A percentile compares a stretch with the other conserved stretches of the same genome.
phyloP scores from a whole-genome alignment of 2,797 vertebrate genomes.

The Malurus splendens region DNA sequence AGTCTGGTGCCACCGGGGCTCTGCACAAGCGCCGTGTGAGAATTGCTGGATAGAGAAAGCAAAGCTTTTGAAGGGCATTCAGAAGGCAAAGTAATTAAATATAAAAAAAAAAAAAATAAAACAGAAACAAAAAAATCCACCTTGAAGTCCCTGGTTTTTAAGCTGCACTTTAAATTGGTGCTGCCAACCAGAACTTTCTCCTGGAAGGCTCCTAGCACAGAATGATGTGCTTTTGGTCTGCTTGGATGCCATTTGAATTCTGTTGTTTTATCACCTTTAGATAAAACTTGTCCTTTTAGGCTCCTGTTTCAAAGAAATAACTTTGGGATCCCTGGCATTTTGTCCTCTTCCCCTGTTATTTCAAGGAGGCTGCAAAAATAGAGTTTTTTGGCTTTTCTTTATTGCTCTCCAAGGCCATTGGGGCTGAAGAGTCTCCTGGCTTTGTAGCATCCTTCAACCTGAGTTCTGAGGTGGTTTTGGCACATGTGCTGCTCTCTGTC shows the following conservation, averaged over 20 bases:
- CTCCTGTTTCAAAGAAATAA: neutral
- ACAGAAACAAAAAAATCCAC: neutral
- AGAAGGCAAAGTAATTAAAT: neutral
- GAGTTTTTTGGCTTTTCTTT: neutral
- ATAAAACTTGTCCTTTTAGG: neutral
- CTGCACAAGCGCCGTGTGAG: neutral
- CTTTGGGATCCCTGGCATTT: neutral
- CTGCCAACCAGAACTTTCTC: neutral
- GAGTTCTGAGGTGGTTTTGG: neutral
- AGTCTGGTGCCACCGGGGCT: neutral
- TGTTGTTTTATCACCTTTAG: neutral
- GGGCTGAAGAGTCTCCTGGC: neutral
- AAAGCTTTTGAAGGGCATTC: neutral
- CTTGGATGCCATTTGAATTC: neutral
- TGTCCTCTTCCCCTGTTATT: neutral
- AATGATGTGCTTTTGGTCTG: neutral
- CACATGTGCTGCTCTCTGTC: neutral
- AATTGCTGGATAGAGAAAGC: neutral
- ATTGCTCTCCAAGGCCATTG: accelerated
- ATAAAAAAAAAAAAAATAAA: neutral
- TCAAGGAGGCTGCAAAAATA: neutral
- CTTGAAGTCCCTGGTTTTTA: neutral
- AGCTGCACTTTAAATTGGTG: neutral
- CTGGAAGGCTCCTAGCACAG: neutral
- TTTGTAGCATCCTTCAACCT: accelerated